Base-by-base conservation (phyloP, 2,113 vertebrate genomes). In the Mixornis gularis region DNA sequence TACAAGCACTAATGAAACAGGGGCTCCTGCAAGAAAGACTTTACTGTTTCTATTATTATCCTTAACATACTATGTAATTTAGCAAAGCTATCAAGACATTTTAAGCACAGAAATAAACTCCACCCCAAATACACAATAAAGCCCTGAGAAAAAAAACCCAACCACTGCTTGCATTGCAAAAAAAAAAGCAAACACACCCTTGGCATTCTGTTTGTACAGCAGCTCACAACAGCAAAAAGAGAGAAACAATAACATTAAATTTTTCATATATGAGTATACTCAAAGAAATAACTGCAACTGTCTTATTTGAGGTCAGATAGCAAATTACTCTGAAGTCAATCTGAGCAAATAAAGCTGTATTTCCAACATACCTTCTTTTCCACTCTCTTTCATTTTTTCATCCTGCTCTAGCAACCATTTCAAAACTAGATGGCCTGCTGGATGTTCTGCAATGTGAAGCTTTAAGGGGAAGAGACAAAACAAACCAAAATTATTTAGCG, bases 391-490 rank as follows among this genome's bases (percentile, higher is more conserved):
- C 98, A 98, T 96, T 63, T 97, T 98, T 85, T 97, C 89, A 94
- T 99, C 99, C 97, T 99, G 98, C 72, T 99, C 98, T 64, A 99
- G 97, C 85, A 99, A 96, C 99, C 99, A 99, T 73, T 99, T 99
- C 85, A 99, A 97, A 94, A 99, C 98, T 30, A 99, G 97, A 94
- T 99, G 99, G 83, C 99, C 99, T 21, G 99, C 98, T 3, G 99
- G 98, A 95, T 99, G 99, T 76, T 99, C 99, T 4, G 98, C 99
- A 95, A 99, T 94, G 90, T 99, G 99, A 82, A 99, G 98, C 99
- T 99, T 82, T 32, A 94, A 94, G 36, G 40, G 19, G 87, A 44
- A 93, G 29, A 85, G 68, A 68, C 8, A 86, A 15, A 41, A 1
- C 46, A 64, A 76, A 71, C 6, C 4, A 5, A 34, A 87, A 70